phyloP scores from a whole-genome alignment of 92 coral and sea anemone species.

The Chrysogorgia sp. region DNA sequence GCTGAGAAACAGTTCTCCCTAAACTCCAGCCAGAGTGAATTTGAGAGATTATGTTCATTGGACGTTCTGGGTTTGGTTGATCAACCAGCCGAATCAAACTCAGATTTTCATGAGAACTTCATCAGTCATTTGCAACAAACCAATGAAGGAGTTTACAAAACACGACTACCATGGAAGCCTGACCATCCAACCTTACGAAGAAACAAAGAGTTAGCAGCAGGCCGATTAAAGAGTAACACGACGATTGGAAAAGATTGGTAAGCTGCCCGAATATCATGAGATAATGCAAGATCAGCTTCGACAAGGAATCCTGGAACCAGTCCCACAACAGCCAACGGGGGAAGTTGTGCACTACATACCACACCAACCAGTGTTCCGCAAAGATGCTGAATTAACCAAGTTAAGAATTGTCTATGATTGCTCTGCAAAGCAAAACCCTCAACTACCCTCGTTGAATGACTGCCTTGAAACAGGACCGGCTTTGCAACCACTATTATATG shows the following conservation, averaged over 20 bases:
- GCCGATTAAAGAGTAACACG: conserved; percentile 52
- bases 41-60: conserved; percentile 64
- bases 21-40: conserved; percentile 58
- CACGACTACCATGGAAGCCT: conserved; percentile 70
- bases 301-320: conserved; percentile 48
- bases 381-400: conserved; percentile 56
- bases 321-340: conserved; percentile 44
- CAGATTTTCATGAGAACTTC: conserved; percentile 55
- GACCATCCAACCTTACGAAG: conserved; percentile 57
- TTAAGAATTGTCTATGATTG: conserved; percentile 65
- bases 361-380: conserved; percentile 62
- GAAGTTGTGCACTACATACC: conserved; percentile 42
- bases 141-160: conserved; percentile 53
- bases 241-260: conserved; percentile 53
- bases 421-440: conserved; percentile 49
- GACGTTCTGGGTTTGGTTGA: conserved; percentile 70
- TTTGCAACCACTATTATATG: conserved; percentile 61
- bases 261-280: background rate
- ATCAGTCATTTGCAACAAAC: conserved; percentile 53
- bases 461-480: conserved; percentile 64
- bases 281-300: conserved; percentile 21
- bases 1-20: conserved; percentile 64
- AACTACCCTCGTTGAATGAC: conserved; percentile 53
- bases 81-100: background rate
- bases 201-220: conserved; percentile 59